Base-by-base conservation (phyloP, 2,888 invertebrate genomes). In the Amaurobius ferox region DNA sequence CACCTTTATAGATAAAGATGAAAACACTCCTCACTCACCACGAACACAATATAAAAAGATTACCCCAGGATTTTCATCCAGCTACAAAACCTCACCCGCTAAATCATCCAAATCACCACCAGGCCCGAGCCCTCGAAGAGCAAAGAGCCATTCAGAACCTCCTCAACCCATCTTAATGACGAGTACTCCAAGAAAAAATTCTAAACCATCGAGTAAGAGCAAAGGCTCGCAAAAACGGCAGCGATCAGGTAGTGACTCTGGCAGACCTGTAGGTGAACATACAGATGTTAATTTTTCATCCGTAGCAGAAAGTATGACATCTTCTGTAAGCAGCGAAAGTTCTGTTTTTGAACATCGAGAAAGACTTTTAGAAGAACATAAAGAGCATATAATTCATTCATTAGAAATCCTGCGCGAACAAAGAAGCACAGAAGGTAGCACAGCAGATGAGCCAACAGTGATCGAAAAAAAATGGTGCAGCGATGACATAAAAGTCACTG, bases 341-440 rank as follows among this genome's bases (percentile, higher is more conserved):
- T 86, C 85, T 0, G 79, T 86, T n/a, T 79, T 73, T 23, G 85
- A 74, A 13, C 73, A 81, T 5, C 64, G 62, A 62, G 40, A 83
- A 29, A 44, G 66, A 9, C 32, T 86, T 0, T 26, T 86, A 19
- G 85, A 86, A 61, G 78, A 86, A 40, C 78, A 86, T 40, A 61
- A 73, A 48, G 85, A 86, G 16, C 78, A 86, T 26, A 86, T 86
- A 28, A 26, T 86, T 26, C 67, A 68, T 16, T 68, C 85, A 0
- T 29, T 86, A 40, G 78, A 86, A 48, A 86, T 86, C 19, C 73
- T 86, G n/a, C 39, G 78, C 5, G 85, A 86, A n/a, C 85, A 86
- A 39, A 55, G 79, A 19, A 78, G 62, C 16, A 64, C 67, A 0
- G 78, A 78, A 11, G 30, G 13, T 1, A 19, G 32, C 11, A n/a